These are phyloP conservation scores for Drosophila quadrilineata DNA, from an alignment of 1,140 invertebrate species.

Conservation along the genomic window DNA sequence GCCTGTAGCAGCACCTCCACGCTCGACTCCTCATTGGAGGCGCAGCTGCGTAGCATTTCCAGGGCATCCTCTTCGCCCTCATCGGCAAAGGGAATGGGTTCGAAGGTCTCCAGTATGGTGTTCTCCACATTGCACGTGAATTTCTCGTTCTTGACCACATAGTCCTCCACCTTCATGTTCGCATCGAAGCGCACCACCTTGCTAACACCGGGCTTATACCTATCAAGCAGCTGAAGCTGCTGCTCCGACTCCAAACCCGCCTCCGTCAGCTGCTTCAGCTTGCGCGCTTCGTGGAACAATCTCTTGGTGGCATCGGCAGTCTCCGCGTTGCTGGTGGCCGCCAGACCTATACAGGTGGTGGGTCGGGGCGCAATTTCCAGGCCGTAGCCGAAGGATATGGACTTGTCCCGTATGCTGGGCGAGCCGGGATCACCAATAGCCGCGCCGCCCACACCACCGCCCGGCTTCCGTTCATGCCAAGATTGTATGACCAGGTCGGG, in stretches of 20 bases:
- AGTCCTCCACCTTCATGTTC: constrained; percentile 75
- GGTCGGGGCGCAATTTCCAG: constrained; percentile 86
- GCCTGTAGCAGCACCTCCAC: constrained; percentile 58
- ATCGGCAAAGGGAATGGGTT: constrained; percentile 78
- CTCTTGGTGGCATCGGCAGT: constrained; percentile 37
- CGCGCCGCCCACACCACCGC: constrained; percentile 1
- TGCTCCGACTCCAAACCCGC: constrained; percentile 50
- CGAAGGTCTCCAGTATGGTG: constrained; percentile 79
- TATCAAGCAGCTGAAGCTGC: constrained; percentile 38
- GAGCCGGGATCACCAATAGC: constrained; percentile 79
- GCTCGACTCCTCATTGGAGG: constrained; percentile 45
- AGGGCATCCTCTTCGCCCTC: constrained; percentile 71
- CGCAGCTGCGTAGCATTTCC: constrained; percentile 61
- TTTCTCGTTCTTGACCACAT: constrained; percentile 72
- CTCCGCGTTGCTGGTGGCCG: constrained; percentile 36
- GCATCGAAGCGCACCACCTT: constrained; percentile 80
- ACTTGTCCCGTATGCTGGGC: constrained; percentile 84
- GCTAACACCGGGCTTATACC: constrained; percentile 75
- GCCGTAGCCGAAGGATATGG: constrained; percentile 87
- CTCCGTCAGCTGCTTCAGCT: constrained; percentile 63
- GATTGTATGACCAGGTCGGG: constrained; percentile 56
- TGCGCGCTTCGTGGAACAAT: constrained; percentile 46
- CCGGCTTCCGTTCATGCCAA: constrained; percentile 68
- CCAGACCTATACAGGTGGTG: constrained; percentile 85
- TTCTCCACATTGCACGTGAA: constrained; percentile 81